Evolutionary conservation across 2,113 vertebrate species (phyloP), one percentile per base, ranked within the genome.

Genomic region (Oxyruncus cristatus): DNA sequence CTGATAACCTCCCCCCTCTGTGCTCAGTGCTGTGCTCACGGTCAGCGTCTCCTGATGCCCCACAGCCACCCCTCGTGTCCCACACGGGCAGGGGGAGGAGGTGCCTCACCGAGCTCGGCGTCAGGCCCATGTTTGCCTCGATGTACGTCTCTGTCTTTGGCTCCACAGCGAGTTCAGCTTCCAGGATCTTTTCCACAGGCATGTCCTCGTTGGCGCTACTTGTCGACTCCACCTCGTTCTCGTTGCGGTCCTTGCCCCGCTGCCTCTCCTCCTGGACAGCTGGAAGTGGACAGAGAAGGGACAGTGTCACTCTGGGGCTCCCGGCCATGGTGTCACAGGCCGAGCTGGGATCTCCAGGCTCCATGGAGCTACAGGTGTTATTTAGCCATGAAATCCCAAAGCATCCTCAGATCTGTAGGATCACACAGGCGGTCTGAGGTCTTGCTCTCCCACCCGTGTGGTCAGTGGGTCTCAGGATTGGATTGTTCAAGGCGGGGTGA

Each of bases 231-330:
- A 99, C 99, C 97, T 99, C 99, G 0, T 97, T 99, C 98, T 99
- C 99, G 0, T 96, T 99, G 52, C 98, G 98, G n/a, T 99, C 99
- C 97, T 99, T 99, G 26, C 99, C 99, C 86, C 99, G 97, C 97
- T 99, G 99, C 93, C 99, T 98, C 96, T 99, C 99, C 98, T 99
- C 99, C 98, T 99, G 99, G 92, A 99, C 99, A 14, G 99, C 99
- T 99, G 98, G 62, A 91, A 96, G 96, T 14, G 75, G 56, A 59
- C 94, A 92, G 18, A 68, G 6, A 55, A 22, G 37, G 82, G 35
- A 92, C 85, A 59, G 56, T 0, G 32, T 61, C 74, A 93, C 20
- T 8, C 55, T 5, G 7, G 8, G 49, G 75, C 12, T 59, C 53
- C 23, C 3, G 1, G 35, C 6, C 35, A 18, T 0, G 2, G 41